Percentiles rank a stretch among this genome's conserved stretches.
Evolutionary conservation across 2,113 vertebrate genomes (phyloP).

Genomic region (Ursus arctos): DNA sequence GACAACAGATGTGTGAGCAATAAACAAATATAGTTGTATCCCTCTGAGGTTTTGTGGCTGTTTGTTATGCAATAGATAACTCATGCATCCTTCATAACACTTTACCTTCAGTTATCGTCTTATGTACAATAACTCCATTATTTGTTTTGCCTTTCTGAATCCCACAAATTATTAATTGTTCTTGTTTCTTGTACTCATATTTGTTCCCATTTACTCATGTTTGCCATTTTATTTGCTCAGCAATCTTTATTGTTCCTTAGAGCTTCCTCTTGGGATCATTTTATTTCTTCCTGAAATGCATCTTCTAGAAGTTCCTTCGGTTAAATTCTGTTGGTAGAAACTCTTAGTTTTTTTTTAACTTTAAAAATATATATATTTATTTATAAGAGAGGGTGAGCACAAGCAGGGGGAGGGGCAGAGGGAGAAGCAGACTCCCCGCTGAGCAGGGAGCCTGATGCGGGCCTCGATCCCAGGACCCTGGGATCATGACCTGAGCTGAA

Average conservation of each 20-base stretch:
- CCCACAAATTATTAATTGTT: not conserved
- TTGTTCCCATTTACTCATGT: constrained; percentile 25
- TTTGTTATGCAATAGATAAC: not conserved
- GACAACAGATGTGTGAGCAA: not conserved
- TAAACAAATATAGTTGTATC: not conserved
- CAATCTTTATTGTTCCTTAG: not conserved
- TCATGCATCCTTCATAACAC: not conserved
- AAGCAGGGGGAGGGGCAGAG: too few relatives aligned
- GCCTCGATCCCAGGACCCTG: too few relatives aligned
- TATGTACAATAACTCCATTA: not conserved
- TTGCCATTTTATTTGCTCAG: not conserved
- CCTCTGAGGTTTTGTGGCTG: not conserved
- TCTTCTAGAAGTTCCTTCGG: constrained; percentile 15
- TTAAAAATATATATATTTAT: too few relatives aligned
- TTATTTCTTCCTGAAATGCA: constrained; percentile 2
- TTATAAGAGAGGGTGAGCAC: too few relatives aligned
- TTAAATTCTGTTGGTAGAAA: not conserved
- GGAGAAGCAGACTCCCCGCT: too few relatives aligned
- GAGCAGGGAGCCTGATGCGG: too few relatives aligned
- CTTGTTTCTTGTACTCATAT: not conserved
- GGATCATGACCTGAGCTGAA: not conserved
- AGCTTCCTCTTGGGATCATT: not conserved
- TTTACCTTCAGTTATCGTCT: not conserved
- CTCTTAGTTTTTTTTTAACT: not conserved
- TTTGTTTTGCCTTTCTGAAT: not conserved